Percentiles rank a stretch among this genome's conserved stretches.
These are phyloP conservation scores for Herpailurus yagouaroundi DNA, from an alignment of 2,113 vertebrate species.

Conservation along the genomic window DNA sequence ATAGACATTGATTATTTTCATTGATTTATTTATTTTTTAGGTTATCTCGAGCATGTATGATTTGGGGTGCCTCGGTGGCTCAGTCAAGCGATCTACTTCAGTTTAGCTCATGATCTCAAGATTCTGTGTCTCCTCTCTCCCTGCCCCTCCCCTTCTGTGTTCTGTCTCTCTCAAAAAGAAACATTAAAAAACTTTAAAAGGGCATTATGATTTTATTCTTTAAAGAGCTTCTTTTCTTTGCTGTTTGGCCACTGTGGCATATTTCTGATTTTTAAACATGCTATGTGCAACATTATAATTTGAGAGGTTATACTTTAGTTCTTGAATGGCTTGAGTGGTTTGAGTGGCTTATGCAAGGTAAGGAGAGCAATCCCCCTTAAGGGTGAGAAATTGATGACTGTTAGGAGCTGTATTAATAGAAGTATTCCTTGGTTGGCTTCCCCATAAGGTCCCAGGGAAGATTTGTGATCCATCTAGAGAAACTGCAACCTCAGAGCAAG, in stretches of 20 bases:
- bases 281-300: not conserved
- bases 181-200: too few relatives aligned
- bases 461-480: not conserved
- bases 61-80: too few relatives aligned
- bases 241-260: not conserved
- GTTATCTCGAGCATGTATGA: not conserved
- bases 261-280: not conserved
- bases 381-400: not conserved
- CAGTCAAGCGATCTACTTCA: too few relatives aligned
- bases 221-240: not conserved
- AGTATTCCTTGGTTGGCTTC: not conserved
- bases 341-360: not conserved
- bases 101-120: too few relatives aligned
- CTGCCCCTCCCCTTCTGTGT: too few relatives aligned
- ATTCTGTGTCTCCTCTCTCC: too few relatives aligned
- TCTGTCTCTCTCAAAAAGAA: too few relatives aligned
- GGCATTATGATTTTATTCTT: not conserved
- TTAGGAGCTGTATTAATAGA: not conserved
- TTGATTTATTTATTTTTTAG: not conserved
- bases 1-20: not conserved
- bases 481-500: not conserved
- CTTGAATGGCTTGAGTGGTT: not conserved
- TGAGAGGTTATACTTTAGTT: not conserved
- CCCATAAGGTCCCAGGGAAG: not conserved
- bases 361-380: not conserved